Base-by-base conservation (phyloP, 2,888 invertebrate species). In the Xestia ashworthii region DNA sequence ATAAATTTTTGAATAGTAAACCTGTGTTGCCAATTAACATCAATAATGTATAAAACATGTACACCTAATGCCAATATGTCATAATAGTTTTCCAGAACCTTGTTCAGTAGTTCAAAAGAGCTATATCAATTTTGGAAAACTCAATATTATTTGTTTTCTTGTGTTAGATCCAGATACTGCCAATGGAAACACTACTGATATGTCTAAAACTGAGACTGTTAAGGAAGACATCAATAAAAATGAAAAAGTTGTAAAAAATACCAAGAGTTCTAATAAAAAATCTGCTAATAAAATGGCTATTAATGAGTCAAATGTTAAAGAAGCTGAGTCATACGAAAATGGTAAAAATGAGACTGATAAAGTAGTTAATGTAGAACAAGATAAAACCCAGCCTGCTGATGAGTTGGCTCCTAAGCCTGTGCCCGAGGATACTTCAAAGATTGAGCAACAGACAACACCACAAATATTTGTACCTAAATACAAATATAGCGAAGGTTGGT, bases 341-440 rank as follows among this genome's bases (percentile, higher is more conserved):
- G 95, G 95, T 91, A 96, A 95, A 93, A 93, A 95, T 93, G 96
- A 96, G 95, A 96, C 96, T 96, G 96, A 96, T 94, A 95, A 95
- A 92, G 91, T 95, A 93, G 93, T 91, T 92, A 93, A 92, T 89
- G 89, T 93, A 91, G 94, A 93, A 86, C 91, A 93, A 83, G 93
- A 94, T 53, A 87, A 86, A 70, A 84, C 77, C 62, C 70, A 82
- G 60, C 73, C 86, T 71, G 74, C 78, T 67, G 84, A 87, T 44
- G 89, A 87, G 68, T 71, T 76, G 83, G 62, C 79, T 55, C 25
- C 38, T 53, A 60, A 38, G 3, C 41, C 89, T 78, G 85, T 75
- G 25, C 86, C 87, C 60, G 93, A 92, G 67, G 92, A 92, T 22
- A 74, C 85, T 25, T 74, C 80, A 22, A 89, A 88, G 76, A 78